Percentiles rank a stretch among this genome's conserved stretches.
phyloP scores from a whole-genome alignment of 2,797 vertebrate genomes.

The Rhinichthys osculus region DNA sequence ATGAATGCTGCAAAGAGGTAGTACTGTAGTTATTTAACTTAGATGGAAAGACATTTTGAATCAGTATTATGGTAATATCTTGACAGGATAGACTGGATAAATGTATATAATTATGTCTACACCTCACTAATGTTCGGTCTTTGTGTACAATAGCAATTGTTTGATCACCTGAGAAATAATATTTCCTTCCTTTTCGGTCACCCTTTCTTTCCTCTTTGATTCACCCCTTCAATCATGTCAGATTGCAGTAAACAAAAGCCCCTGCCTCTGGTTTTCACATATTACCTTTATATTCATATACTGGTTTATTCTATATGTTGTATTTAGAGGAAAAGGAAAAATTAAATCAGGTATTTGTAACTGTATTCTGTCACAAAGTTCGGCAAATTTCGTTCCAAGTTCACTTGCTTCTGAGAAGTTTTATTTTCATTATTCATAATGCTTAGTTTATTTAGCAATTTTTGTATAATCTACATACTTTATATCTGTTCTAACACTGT shows the following conservation, averaged over 20 bases:
- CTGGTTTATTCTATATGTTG: slow-evolving; percentile 20
- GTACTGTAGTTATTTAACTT: slow-evolving; percentile 3
- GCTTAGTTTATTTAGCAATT: slow-evolving; percentile 73
- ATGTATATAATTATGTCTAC: background rate
- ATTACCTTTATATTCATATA: background rate
- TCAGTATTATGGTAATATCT: background rate
- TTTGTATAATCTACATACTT: slow-evolving; percentile 65
- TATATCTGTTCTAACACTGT: slow-evolving; percentile 56
- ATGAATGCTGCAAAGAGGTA: background rate
- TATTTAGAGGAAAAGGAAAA: background rate
- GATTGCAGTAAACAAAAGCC: slow-evolving; percentile 36
- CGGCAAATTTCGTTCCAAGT: slow-evolving; percentile 63
- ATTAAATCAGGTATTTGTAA: background rate
- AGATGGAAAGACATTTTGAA: background rate
- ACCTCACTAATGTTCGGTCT: slow-evolving; percentile 1
- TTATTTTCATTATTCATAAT: slow-evolving; percentile 64
- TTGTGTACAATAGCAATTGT: slow-evolving; percentile 25
- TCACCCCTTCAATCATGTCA: slow-evolving; percentile 36
- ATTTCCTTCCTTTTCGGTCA: slow-evolving; percentile 22
- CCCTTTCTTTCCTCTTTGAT: slow-evolving; percentile 31
- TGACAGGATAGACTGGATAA: background rate
- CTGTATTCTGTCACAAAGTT: background rate
- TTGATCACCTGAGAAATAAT: slow-evolving; percentile 25
- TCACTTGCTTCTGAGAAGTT: slow-evolving; percentile 60
- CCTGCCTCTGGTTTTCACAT: background rate